phyloP scores from a whole-genome alignment of 2,113 vertebrate species.

The Alligator mississippiensis region DNA sequence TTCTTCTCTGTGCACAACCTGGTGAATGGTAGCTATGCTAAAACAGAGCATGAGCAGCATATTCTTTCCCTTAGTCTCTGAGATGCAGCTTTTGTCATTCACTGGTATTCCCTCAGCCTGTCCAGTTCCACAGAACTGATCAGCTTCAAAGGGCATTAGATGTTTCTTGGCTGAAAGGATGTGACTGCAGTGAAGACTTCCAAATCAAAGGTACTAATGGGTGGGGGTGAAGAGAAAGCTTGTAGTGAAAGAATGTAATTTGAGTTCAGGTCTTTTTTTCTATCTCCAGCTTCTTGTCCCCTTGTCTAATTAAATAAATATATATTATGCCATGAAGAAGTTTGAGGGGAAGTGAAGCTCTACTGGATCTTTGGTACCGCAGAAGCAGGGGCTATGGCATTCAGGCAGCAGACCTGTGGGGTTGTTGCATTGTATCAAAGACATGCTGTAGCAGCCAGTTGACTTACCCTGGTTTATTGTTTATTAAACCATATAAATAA shows the following conservation, averaged over 20 bases:
- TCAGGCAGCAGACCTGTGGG: not conserved
- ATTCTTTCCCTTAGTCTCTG: not conserved
- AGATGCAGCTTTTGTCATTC: not conserved
- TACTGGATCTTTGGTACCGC: not conserved
- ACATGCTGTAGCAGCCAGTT: not conserved
- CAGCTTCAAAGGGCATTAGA: not conserved
- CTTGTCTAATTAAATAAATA: not conserved
- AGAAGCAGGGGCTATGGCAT: not conserved
- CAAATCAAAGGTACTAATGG: not conserved
- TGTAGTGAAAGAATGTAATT: not conserved
- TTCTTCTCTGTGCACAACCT: not conserved
- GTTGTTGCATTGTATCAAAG: not conserved
- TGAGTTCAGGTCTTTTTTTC: not conserved
- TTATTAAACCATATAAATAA: not conserved
- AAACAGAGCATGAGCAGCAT: not conserved
- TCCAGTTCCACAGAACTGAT: not conserved
- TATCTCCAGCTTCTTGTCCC: not conserved
- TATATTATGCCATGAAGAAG: not conserved
- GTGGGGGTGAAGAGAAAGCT: not conserved
- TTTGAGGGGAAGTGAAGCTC: not conserved
- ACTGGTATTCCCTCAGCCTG: not conserved
- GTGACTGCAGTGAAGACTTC: not conserved
- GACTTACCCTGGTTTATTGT: not conserved
- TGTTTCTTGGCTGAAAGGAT: not conserved
- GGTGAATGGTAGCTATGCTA: not conserved